Conservation (phyloP, 2,888 invertebrate species). For the Apotomis turbidana region DNA sequence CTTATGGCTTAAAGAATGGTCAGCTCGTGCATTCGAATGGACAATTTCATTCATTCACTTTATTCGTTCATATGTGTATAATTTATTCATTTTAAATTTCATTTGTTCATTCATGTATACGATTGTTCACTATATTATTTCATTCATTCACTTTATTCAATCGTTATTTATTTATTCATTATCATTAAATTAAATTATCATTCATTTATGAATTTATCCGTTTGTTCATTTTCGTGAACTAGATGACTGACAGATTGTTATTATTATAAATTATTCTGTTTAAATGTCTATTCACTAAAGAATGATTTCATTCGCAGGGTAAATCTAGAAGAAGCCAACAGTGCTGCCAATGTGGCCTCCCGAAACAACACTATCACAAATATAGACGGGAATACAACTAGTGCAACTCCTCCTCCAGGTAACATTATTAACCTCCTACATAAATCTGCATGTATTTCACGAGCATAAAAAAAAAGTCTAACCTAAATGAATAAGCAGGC, state of each 20-base stretch:
- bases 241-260: too few species aligned
- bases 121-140: not conserved
- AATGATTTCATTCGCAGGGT: slow-evolving; percentile 76
- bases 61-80: not conserved
- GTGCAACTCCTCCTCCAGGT: slow-evolving; percentile 49
- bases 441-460: too few species aligned
- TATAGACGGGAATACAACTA: too few species aligned
- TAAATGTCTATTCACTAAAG: slow-evolving; percentile 26
- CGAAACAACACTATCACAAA: slow-evolving; percentile 33
- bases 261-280: too few species aligned
- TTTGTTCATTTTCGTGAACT: too few species aligned
- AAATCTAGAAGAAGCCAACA: slow-evolving; percentile 77
- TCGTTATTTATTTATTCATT: slow-evolving; percentile 6
- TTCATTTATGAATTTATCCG: too few species aligned
- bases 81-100: too few species aligned
- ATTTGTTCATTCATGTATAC: too few species aligned
- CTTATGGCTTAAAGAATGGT: slow-evolving; percentile 85
- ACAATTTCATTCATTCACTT: not conserved
- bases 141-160: not conserved
- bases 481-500: too few species aligned
- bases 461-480: too few species aligned
- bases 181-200: too few species aligned
- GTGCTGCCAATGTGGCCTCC: slow-evolving; percentile 51
- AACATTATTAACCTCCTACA: slow-evolving; percentile 27
- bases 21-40: slow-evolving; percentile 43